Evolutionary conservation across 2,113 vertebrate genomes (phyloP).

Genomic region (Emydura subglobosa): DNA sequence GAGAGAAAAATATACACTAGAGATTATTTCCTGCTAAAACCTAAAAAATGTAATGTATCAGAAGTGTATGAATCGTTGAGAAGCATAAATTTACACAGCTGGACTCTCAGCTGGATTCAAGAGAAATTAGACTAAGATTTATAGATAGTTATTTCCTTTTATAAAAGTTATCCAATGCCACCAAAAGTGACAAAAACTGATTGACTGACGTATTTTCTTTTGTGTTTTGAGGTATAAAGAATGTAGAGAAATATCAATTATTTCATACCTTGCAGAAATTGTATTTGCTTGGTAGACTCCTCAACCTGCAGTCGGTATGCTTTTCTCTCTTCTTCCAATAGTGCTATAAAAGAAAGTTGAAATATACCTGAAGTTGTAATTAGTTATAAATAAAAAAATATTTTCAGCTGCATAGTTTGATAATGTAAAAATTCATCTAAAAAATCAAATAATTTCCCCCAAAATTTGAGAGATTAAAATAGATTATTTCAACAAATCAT

Average conservation of each 20-base stretch:
- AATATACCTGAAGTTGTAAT: conserved; percentile 10
- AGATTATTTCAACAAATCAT: conserved; percentile 53
- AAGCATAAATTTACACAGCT: not conserved
- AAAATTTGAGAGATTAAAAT: conserved; percentile 44
- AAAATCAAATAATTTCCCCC: not conserved
- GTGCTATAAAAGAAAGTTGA: conserved; percentile 79
- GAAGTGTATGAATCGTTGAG: not conserved
- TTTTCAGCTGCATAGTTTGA: conserved; percentile 12
- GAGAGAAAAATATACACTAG: not conserved
- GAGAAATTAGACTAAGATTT: not conserved
- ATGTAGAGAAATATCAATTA: accelerated
- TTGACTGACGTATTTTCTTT: not conserved
- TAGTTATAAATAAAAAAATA: not conserved
- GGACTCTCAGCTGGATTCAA: not conserved
- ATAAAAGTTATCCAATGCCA: not conserved
- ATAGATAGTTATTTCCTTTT: not conserved
- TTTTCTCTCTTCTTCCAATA: conserved; percentile 95
- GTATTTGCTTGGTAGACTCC: conserved; percentile 95
- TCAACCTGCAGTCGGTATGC: conserved; percentile 89
- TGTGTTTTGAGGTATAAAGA: not conserved
- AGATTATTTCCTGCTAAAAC: not conserved
- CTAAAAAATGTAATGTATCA: not conserved
- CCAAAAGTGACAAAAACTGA: not conserved
- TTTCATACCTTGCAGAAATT: conserved; percentile 92
- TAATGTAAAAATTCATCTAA: conserved; percentile 35